Conservation (phyloP, 2,797 vertebrate genomes). For the Malacoctenus gilli region DNA sequence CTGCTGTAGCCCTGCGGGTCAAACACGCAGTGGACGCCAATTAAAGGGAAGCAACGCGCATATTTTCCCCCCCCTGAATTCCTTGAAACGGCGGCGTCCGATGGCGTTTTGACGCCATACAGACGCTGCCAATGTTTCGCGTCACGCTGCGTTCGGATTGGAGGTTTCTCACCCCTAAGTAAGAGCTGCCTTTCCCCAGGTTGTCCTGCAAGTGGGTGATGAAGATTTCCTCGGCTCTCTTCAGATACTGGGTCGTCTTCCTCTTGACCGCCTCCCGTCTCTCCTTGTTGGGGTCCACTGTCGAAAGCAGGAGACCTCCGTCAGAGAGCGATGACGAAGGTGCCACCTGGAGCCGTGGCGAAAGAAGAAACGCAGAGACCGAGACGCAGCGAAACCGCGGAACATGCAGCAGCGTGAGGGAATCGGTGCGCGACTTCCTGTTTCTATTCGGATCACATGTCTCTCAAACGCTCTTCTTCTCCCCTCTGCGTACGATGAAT, state of each 20-base stretch:
- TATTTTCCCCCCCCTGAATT: no score
- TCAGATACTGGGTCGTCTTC: slow-evolving; percentile 96
- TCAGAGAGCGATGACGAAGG: neutral
- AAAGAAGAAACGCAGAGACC: neutral
- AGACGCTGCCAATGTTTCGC: no score
- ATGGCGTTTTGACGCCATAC: no score
- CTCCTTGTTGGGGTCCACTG: slow-evolving; percentile 97
- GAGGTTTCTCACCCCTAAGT: slow-evolving; percentile 87
- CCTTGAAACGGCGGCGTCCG: no score
- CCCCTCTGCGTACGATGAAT: neutral
- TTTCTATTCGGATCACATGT: slow-evolving; percentile 68
- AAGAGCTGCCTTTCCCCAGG: slow-evolving; percentile 76
- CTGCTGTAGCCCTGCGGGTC: slow-evolving; percentile 94
- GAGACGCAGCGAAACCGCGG: neutral
- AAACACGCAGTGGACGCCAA: slow-evolving; percentile 7
- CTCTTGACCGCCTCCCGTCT: slow-evolving; percentile 94
- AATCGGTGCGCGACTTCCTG: slow-evolving; percentile 61
- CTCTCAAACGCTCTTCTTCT: slow-evolving; percentile 12
- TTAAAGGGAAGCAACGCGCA: no score
- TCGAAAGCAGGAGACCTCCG: slow-evolving; percentile 23
- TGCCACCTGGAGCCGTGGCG: neutral
- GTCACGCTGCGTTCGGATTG: no score
- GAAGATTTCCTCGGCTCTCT: slow-evolving; percentile 96
- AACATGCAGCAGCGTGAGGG: neutral
- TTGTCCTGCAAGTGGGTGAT: slow-evolving; percentile 93